Conservation (phyloP, 2,113 vertebrate species). For the Nibea albiflora region DNA sequence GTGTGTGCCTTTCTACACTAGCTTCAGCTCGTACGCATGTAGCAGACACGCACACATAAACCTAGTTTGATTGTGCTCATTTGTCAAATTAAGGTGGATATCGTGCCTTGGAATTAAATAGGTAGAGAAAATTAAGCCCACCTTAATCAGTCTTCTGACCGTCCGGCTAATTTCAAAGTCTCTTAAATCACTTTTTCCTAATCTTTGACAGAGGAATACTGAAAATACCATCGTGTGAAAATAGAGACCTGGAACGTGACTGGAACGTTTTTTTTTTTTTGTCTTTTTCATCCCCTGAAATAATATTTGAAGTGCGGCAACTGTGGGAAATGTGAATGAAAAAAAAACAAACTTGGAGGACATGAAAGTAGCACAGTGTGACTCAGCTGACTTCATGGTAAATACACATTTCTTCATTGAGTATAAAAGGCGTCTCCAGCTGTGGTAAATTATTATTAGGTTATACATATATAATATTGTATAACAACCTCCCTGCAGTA, state of each 20-base stretch:
- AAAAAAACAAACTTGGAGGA: background rate
- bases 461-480: too few species aligned
- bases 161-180: slow-evolving; percentile 50
- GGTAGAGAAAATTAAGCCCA: slow-evolving; percentile 61
- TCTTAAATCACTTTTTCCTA: slow-evolving; percentile 32
- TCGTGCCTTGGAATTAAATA: slow-evolving; percentile 52
- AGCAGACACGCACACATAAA: background rate
- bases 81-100: slow-evolving; percentile 53
- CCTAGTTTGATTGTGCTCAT: slow-evolving; percentile 36
- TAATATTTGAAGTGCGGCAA: background rate
- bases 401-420: background rate
- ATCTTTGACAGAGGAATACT: slow-evolving; percentile 15
- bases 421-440: background rate
- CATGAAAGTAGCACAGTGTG: background rate
- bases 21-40: background rate
- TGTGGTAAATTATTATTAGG: too few species aligned
- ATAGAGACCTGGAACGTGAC: background rate
- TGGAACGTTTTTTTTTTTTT: too few species aligned
- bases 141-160: slow-evolving; percentile 53
- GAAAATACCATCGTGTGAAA: background rate
- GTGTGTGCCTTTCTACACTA: background rate
- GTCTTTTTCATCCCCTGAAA: background rate
- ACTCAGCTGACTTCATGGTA: background rate
- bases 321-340: background rate
- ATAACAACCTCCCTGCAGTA: too few species aligned